Conservation (phyloP, 1,140 invertebrate genomes). For the Drosophila punjabiensis region DNA sequence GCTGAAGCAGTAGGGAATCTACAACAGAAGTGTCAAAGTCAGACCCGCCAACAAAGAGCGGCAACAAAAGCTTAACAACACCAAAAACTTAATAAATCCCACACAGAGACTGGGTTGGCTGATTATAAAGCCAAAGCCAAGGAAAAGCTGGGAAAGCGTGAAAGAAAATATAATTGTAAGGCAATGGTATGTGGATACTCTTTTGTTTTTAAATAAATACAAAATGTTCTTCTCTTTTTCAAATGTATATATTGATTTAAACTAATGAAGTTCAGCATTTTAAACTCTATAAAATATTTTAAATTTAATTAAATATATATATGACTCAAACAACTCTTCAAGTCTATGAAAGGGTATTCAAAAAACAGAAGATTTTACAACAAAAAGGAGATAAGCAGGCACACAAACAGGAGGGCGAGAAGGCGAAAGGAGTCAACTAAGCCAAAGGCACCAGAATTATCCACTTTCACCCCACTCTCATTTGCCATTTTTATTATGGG, state of each 20-base stretch:
- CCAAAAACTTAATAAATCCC: slow-evolving; percentile 64
- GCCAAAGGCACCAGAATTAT: slow-evolving; percentile 4
- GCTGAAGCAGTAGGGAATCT: slow-evolving; percentile 16
- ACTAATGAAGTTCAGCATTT: background rate
- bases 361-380: background rate
- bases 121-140: slow-evolving; percentile 59
- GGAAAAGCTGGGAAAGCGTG: background rate
- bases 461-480: slow-evolving; percentile 9
- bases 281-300: background rate
- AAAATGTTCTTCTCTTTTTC: too few species aligned
- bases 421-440: slow-evolving; percentile 9
- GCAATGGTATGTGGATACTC: background rate
- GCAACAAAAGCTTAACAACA: slow-evolving; percentile 34
- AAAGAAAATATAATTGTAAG: too few species aligned
- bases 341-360: background rate
- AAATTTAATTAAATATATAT: background rate
- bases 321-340: too few species aligned
- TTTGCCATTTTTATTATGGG: slow-evolving; percentile 39
- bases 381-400: slow-evolving; percentile 22
- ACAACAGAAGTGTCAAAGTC: slow-evolving; percentile 40
- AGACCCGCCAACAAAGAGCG: slow-evolving; percentile 17
- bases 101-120: slow-evolving; percentile 37
- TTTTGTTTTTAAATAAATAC: background rate
- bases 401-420: slow-evolving; percentile 1
- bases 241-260: too few species aligned